Conservation (phyloP, 1,140 invertebrate genomes). For the Cydia strobilella region DNA sequence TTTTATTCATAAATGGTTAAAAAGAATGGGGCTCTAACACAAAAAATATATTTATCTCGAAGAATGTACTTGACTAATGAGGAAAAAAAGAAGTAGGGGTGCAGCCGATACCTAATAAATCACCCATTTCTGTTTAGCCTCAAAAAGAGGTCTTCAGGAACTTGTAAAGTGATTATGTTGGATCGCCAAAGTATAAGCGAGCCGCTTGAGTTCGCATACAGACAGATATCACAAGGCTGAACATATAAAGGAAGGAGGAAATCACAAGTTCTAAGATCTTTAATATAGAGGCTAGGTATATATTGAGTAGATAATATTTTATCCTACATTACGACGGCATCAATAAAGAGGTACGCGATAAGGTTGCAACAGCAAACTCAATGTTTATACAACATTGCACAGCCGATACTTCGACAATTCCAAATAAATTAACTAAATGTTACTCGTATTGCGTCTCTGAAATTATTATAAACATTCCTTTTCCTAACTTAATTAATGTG, state of each 20-base stretch:
- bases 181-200: neutral
- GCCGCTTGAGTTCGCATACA: constrained; percentile 34
- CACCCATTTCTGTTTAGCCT: neutral
- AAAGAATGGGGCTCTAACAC: constrained; percentile 18
- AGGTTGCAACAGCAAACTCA: constrained; percentile 19
- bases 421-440: constrained; percentile 36
- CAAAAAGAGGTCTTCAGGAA: neutral
- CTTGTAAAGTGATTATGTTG: neutral
- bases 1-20: constrained; percentile 45
- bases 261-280: constrained; percentile 35
- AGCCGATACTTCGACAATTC: constrained; percentile 38
- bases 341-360: constrained; percentile 22
- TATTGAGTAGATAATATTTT: constrained; percentile 29
- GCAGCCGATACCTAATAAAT: neutral
- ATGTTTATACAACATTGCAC: constrained; percentile 38
- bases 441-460: constrained; percentile 33
- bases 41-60: constrained; percentile 15
- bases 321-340: constrained; percentile 28
- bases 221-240: constrained; percentile 47
- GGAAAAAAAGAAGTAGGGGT: neutral
- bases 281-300: constrained; percentile 18
- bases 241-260: constrained; percentile 35
- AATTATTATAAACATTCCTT: constrained; percentile 15
- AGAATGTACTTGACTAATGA: constrained; percentile 24
- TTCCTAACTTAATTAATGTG: constrained; percentile 5